phyloP scores from a whole-genome alignment of 2,888 invertebrate genomes.

The Amblyjoppa fuscipennis region DNA sequence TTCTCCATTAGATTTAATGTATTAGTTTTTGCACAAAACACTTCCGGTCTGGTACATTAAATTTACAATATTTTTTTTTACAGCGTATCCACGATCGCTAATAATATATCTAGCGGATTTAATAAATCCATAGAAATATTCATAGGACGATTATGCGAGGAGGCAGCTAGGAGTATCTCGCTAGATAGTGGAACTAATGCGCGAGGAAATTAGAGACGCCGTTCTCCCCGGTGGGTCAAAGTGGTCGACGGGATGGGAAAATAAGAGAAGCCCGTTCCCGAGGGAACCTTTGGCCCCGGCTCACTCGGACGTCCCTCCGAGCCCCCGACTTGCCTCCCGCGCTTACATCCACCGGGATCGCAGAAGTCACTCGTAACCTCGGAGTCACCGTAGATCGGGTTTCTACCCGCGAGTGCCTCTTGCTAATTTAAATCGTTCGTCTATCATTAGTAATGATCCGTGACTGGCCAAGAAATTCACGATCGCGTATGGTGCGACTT shows the following conservation, averaged over 20 bases:
- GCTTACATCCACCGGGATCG: constrained; percentile 16
- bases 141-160: constrained; percentile 41
- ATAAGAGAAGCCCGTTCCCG: constrained; percentile 62
- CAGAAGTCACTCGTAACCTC: constrained; percentile 59
- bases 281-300: constrained; percentile 65
- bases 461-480: constrained; percentile 59
- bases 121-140: constrained; percentile 58
- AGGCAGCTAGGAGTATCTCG: constrained; percentile 37
- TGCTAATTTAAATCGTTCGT: constrained; percentile 72
- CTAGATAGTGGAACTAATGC: constrained; percentile 66
- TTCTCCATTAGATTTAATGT: too few species aligned
- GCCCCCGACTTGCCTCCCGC: constrained; percentile 8
- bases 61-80: neutral
- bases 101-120: constrained; percentile 51
- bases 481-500: constrained; percentile 14
- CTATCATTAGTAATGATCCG: constrained; percentile 76
- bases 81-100: constrained; percentile 12
- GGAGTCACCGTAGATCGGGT: constrained; percentile 35
- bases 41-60: too few species aligned
- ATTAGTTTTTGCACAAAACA: too few species aligned
- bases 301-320: constrained; percentile 46
- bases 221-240: constrained; percentile 56
- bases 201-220: constrained; percentile 67
- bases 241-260: constrained; percentile 61
- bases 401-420: constrained; percentile 53